A percentile compares a stretch with the other conserved stretches of the same genome.
Evolutionary conservation across 1,140 invertebrate species (phyloP).

Genomic region (Drosophila nebulosa): DNA sequence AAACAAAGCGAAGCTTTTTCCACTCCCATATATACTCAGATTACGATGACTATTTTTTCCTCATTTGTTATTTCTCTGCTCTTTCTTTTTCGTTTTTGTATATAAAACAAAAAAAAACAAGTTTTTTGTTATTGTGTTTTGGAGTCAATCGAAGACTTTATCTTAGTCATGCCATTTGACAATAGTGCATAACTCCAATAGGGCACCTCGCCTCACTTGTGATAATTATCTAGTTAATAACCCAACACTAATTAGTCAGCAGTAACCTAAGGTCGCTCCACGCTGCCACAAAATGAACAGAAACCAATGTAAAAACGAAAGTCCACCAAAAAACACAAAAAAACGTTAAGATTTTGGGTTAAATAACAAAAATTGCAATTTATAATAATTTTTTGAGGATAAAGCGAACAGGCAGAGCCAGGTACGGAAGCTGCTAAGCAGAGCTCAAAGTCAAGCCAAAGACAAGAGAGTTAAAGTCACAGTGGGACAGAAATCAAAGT

Average conservation of each 20-base stretch:
- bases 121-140: neutral
- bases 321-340: neutral
- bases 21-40: neutral
- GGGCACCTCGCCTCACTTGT: constrained; percentile 33
- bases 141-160: neutral
- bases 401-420: neutral
- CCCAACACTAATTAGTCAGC: constrained; percentile 50
- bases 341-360: constrained; percentile 30
- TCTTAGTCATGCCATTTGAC: neutral
- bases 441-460: neutral
- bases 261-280: constrained; percentile 41
- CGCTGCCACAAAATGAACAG: neutral
- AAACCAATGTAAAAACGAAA: constrained; percentile 42
- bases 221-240: constrained; percentile 55
- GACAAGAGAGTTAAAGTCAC: neutral
- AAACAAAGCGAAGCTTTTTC: constrained; percentile 1
- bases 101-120: neutral
- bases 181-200: constrained; percentile 4
- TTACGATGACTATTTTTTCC: neutral
- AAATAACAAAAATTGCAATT: constrained; percentile 27
- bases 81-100: neutral
- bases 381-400: constrained; percentile 15
- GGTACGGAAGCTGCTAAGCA: neutral
- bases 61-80: neutral
- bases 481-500: neutral